Evolutionary conservation across 2,113 vertebrate species (phyloP), one percentile per base, ranked within the genome.

Genomic region (Spilogale gracilis): DNA sequence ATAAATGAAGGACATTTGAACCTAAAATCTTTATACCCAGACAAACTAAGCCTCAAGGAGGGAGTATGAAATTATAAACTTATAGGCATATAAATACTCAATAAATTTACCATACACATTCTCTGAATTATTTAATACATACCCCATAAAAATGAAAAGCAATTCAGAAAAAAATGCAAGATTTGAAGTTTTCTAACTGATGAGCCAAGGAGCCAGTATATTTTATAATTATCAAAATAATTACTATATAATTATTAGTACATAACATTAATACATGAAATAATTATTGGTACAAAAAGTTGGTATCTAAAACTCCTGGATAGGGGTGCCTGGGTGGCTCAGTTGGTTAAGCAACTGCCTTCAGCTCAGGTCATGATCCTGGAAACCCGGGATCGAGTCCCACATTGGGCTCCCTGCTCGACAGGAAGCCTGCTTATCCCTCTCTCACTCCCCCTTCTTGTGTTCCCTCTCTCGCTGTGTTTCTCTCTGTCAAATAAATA

Each of bases 111-210:
- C 12, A 84, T 12, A 90, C 13, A 60, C 8, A 60, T 87, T 91
- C 32, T 89, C 27, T 89, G 21, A 92, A 48, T 61, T 65, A 45
- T 32, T 94, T 81, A 94, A 74, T 82, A 86, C 27, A 74, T 61
- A 69, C 10, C 54, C 21, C n/a, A 89, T 74, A 81, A 97, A 95
- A 95, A 78, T 81, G 2, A 83, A 89, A 94, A 93, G 17, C 13
- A 1, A 60, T 88, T 83, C 9, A 65, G 48, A 87, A 85, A 74
- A 90, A 81, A 87, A 87, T 3, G 27, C 4, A 71, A 89, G 21
- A 90, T 45, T 45, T 91, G 21, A 80, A 95, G 78, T 81, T 81
- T 95, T 20, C 79, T 73, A 96, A 63, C 3, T 60, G 1, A 17
- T 86, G 3, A 94, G 4, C 21, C 81, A 95, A 74, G 61, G 12